Percentiles rank a stretch among this genome's conserved stretches.
phyloP scores from a whole-genome alignment of 2,888 invertebrate species.

The Stictocephala bisonia region DNA sequence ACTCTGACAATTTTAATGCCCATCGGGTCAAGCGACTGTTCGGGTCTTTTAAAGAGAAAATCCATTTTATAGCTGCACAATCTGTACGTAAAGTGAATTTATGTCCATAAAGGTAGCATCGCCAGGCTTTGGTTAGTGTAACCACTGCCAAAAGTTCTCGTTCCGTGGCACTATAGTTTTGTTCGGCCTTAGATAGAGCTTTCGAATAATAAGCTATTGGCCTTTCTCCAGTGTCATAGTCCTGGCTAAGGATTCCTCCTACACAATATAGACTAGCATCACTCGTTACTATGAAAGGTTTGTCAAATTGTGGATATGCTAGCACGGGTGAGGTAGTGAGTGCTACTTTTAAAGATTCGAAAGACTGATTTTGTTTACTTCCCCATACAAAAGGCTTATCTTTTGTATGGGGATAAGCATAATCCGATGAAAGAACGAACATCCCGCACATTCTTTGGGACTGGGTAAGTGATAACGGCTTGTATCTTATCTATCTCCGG shows the following conservation, averaged over 20 bases:
- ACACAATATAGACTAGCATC: conserved; percentile 43
- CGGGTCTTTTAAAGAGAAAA: conserved; percentile 48
- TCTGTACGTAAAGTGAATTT: conserved; percentile 31
- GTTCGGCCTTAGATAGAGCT: conserved; percentile 29
- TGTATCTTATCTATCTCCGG: not conserved
- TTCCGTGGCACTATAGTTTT: conserved; percentile 37
- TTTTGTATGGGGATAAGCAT: conserved; percentile 10
- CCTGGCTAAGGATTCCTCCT: conserved; percentile 33
- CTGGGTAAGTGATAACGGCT: not conserved
- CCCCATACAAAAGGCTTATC: conserved; percentile 37
- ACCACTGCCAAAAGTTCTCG: conserved; percentile 36
- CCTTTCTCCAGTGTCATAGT: conserved; percentile 23
- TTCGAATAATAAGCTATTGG: conserved; percentile 35
- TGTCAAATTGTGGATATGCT: conserved; percentile 53
- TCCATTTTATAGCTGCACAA: conserved; percentile 45
- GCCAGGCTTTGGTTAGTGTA: conserved; percentile 2
- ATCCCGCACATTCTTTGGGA: conserved; percentile 22
- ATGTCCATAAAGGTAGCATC: conserved; percentile 33
- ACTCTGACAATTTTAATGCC: conserved; percentile 45
- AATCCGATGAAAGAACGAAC: conserved; percentile 28
- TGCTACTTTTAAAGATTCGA: conserved; percentile 40
- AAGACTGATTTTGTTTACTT: conserved; percentile 41
- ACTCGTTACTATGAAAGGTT: conserved; percentile 41
- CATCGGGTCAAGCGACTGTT: conserved; percentile 47
- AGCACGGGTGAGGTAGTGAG: conserved; percentile 45